Conservation (phyloP, 2,797 vertebrate species). For the Ceryle rudis region DNA sequence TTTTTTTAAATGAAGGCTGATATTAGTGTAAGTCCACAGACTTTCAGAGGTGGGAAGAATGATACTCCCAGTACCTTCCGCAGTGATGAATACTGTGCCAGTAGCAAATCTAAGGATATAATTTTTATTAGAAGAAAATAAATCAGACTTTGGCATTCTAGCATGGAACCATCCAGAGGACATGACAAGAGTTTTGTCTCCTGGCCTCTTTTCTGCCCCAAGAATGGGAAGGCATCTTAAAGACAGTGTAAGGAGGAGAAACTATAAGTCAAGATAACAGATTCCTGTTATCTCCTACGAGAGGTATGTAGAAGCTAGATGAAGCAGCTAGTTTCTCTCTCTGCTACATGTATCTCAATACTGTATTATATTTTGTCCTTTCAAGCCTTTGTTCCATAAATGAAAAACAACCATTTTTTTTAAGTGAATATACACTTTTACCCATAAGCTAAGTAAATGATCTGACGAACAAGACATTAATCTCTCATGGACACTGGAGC, state of each 20-base stretch:
- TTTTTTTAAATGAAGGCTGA: not conserved
- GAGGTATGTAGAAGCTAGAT: not conserved
- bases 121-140: not conserved
- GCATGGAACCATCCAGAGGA: not conserved
- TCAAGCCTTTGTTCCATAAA: not conserved
- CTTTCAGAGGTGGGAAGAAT: not conserved
- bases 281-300: not conserved
- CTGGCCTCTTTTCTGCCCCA: not conserved
- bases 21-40: not conserved
- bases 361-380: not conserved
- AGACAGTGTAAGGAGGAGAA: not conserved
- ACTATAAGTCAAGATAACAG: not conserved
- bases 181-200: not conserved
- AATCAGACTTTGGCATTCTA: not conserved
- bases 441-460: not conserved
- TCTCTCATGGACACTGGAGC: not conserved
- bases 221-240: not conserved
- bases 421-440: not conserved
- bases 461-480: not conserved
- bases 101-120: not conserved
- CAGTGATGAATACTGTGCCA: not conserved
- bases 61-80: not conserved
- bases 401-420: not conserved
- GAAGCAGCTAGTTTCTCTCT: not conserved
- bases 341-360: not conserved